A percentile compares a stretch with the other conserved stretches of the same genome.
Evolutionary conservation across 2,113 vertebrate species (phyloP).

Genomic region (Carollia perspicillata): DNA sequence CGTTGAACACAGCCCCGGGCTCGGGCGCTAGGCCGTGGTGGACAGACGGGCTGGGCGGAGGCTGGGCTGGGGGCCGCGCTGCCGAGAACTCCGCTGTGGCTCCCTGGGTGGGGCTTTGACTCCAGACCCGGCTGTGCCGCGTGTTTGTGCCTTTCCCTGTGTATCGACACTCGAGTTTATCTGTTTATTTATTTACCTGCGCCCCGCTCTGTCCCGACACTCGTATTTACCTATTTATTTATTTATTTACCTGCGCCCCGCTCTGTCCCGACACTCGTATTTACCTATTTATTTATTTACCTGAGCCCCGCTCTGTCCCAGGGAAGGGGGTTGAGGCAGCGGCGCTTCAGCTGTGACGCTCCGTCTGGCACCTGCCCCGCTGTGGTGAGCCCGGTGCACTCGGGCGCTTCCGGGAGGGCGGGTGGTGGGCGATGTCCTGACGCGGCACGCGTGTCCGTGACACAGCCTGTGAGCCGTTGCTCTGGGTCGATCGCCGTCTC

Average conservation of each 20-base stretch:
- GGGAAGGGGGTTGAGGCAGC: neutral
- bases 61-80: fast-evolving
- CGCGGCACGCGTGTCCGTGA: neutral
- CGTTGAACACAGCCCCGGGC: fast-evolving
- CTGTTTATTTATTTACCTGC: neutral
- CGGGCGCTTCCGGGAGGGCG: neutral
- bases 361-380: no score
- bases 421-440: fast-evolving
- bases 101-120: neutral
- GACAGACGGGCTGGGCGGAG: neutral
- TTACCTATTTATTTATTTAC: slow-evolving; percentile 16
- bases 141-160: neutral
- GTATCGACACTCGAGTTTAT: no score
- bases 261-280: no score
- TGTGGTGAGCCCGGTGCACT: no score
- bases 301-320: neutral
- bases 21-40: neutral
- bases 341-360: neutral
- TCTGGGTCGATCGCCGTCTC: neutral
- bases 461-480: neutral
- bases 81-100: neutral
- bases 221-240: neutral
- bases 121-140: neutral
- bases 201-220: neutral
- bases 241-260: neutral